Base-by-base conservation (phyloP, 2,888 invertebrate genomes). In the Phortica magna region DNA sequence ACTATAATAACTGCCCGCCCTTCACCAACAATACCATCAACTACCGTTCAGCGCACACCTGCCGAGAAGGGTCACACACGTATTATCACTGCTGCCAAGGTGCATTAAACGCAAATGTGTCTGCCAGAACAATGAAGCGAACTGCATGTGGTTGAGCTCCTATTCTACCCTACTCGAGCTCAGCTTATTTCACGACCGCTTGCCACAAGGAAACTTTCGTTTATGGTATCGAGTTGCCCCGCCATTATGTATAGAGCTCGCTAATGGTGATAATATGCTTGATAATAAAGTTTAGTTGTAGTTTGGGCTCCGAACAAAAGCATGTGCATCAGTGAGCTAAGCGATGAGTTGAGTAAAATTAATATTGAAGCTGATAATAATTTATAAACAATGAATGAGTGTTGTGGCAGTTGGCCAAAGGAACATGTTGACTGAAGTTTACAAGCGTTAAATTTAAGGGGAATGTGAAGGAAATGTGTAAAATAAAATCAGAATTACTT, bases 21-120 rank as follows among this genome's bases (percentile, higher is more conserved):
- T 4, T 1, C 31, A 31, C 31, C 31, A 31, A 4, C 31, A 31
- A 4, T 31, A 31, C 5, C 31, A 31, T 31, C 31, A 4, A 31
- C 2, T 31, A 31, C 31, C 31, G 31, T 31, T 31, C 5, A 31
- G 31, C 31, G 31, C 31, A 31, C 31, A 31, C 31, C 31, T 31
- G 31, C 31, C 5, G 31, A 31, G 5, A 31, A 31, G 31, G 31
- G 1, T 31, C 31, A 31, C 31, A 31, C 31, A 31, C n/a, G 43
- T 43, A 43, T 43, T 10, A 43, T 43, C n/a, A 43, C 43, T 43
- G 43, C 10, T 10, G 7, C 10, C 7, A 6, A 43, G 43, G 43
- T 7, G 65, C 73, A 53, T 65, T 70, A 84, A 88, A 89, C 88
- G 86, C 86, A 85, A 87, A 22, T 61, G 10, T 17, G 19, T 17